These are phyloP conservation scores for Dreissena rostriformis DNA, from an alignment of 1,140 invertebrate genomes.

Conservation along the genomic window DNA sequence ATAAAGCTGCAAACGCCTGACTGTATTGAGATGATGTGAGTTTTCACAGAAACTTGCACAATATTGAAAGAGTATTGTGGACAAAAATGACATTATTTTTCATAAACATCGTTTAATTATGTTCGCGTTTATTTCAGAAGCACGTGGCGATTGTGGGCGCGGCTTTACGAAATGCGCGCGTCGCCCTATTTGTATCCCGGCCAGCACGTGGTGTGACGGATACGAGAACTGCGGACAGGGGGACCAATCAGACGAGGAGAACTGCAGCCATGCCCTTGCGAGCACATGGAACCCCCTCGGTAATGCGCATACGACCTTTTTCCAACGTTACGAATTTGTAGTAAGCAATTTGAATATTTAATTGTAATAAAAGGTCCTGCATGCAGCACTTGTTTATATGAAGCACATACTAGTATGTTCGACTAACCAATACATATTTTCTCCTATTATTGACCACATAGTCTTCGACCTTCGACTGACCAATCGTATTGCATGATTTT, in stretches of 20 bases:
- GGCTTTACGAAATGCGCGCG: slow-evolving; percentile 18
- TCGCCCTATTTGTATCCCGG: slow-evolving; percentile 38
- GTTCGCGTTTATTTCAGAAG: slow-evolving; percentile 22
- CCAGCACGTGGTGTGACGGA: slow-evolving; percentile 41
- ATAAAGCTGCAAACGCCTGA: neutral
- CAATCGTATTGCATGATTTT: no score
- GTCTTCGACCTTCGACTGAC: no score
- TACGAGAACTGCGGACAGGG: slow-evolving; percentile 37
- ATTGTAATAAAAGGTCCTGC: neutral
- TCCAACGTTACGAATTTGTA: neutral
- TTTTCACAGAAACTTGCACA: no score
- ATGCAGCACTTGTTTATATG: neutral
- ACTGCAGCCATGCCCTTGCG: slow-evolving; percentile 19
- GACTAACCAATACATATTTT: no score
- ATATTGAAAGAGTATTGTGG: no score
- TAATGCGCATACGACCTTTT: neutral
- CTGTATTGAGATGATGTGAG: no score
- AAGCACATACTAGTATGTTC: no score
- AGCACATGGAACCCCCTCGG: slow-evolving; percentile 24
- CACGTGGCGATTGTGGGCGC: slow-evolving; percentile 14
- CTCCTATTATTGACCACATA: no score
- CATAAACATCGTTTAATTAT: no score
- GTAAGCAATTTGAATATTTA: neutral
- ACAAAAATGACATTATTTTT: no score
- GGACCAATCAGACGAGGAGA: slow-evolving; percentile 36